Base-by-base conservation (phyloP, 2,113 vertebrate genomes). In the Melanotaenia duboulayi region DNA sequence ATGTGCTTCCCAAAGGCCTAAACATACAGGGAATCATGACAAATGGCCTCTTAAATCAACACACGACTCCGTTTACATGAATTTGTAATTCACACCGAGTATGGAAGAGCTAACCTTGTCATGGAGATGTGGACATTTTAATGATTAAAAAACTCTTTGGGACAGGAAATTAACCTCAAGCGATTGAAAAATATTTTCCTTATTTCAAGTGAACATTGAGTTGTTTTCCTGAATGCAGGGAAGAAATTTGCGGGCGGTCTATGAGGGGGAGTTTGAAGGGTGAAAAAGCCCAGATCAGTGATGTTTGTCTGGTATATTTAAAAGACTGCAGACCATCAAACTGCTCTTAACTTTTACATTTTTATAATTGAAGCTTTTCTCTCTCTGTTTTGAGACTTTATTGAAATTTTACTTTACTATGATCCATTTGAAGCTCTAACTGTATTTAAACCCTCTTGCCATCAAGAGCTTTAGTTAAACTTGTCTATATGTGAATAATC, bases 181-280 rank as follows among this genome's bases (percentile, higher is more conserved):
- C 24, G 50, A 32, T 9, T 40, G 9, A 42, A 40, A n/a, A 1
- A 48, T 22, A 3, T 22, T 6, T 50, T 22, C 68, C 64, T 46
- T 8, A 56, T 19, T 11, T 67, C 0, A 68, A 42, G 12, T 32
- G 40, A 62, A 14, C 17, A 17, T 7, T 52, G 23, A 2, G 13
- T 32, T 23, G 23, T 37, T 60, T 32, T 37, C 48, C 42, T 54
- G 11, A 78, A 25, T 55, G 35, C 39, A 13, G 12, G 2, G 1
- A 5, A 14, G 11, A 39, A 17, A 22, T 75, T 55, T 54, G 17
- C 91, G 97, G 96, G 96, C 97, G 32, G 94, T 95, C 82, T 97
- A 98, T 91, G 97, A 98, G 93, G 96, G 97, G 80, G 96, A 98
- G 16, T 98, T 98, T 79, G 97, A 92, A 92, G 97, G 75, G 94